Evolutionary conservation across 2,113 vertebrate genomes (phyloP), one percentile per base, ranked within the genome.

Genomic region (Steatornis caripensis): DNA sequence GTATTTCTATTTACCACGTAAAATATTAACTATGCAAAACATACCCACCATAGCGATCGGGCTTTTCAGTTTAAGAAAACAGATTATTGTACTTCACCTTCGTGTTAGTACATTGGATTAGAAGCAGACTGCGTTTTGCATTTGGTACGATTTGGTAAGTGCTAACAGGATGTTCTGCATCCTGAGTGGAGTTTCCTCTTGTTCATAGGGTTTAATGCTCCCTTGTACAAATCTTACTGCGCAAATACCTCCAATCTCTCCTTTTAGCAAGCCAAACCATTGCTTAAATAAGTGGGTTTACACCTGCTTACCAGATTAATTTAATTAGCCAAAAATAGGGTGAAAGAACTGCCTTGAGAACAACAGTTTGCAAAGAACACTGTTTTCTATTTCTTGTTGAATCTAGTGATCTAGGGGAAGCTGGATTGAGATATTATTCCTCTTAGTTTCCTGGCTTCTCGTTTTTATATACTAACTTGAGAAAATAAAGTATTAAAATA

Each of bases 251-350:
- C 87, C 92, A 87, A 86, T 93, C 94, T 95, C 88, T 87, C 87
- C 94, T 95, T 90, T 95, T 97, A 96, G 91, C 97, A 84, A 98
- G 97, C 96, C 97, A 98, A 98, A 97, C 97, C 96, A 95, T 95
- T 96, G 97, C 96, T 95, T 96, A 98, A 98, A 98, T 96, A 97
- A 98, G 96, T 90, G 97, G 98, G 97, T 98, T 99, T 98, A 98
- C 98, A 98, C 98, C 98, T 98, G 98, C 97, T 98, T 98, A 98
- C 98, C 98, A 98, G 98, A 98, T 98, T 99, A 99, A 98, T 98
- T 98, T 98, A 98, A 98, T 98, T 98, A 98, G 97, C 96, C 97
- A 97, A 98, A 98, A 98, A 97, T 96, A 93, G 97, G 98, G 96
- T 87, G 89, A 95, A 96, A 97, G 97, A 97, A 95, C 96, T 68